Evolutionary conservation across 1,140 invertebrate genomes (phyloP), one percentile per base, ranked within the genome.

Genomic region (Drosophila obscura): DNA sequence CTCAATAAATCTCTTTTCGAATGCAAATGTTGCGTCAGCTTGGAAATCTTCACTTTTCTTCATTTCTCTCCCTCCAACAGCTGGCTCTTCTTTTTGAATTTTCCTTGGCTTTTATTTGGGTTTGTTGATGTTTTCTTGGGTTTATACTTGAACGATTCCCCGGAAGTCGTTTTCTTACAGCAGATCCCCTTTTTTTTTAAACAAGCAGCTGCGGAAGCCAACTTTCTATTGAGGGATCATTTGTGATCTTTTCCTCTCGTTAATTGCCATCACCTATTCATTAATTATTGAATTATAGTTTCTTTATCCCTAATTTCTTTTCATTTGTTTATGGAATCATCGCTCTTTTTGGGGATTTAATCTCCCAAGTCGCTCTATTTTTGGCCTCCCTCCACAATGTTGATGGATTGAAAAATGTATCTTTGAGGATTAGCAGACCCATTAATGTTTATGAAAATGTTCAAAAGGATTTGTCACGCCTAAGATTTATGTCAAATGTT

Each of bases 1-100:
- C 57, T 81, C 83, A 82, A 87, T 87, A 87, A 87, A 82, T 87
- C 83, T 88, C 71, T 77, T 74, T 68, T 69, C 83, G 78, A 87
- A 85, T 85, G 82, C 82, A 87, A 87, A 87, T 87, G 82, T 87
- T 85, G 73, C 81, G 68, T 82, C 80, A 83, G 56, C 60, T 28
- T 60, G 52, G 35, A 51, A 39, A 58, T 69, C 67, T 69, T 69
- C 64, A 69, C 65, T 41, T 58, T 49, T 68, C 35, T 73, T 69
- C 55, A 15, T 60, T 71, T 56, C 24, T 9, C 26, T 24, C 43
- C 19, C 9, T 55, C 16, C 26, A 24, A 22, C 35, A 7, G 11
- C 51, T 49, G 35, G 46, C 48, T 19, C 22, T 39, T 61, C 45
- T 46, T 59, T 31, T 13, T 49, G 63, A 61, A 64, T 58, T 71